Evolutionary conservation across 1,140 invertebrate genomes (phyloP).

Genomic region (Drosophila arizonae): DNA sequence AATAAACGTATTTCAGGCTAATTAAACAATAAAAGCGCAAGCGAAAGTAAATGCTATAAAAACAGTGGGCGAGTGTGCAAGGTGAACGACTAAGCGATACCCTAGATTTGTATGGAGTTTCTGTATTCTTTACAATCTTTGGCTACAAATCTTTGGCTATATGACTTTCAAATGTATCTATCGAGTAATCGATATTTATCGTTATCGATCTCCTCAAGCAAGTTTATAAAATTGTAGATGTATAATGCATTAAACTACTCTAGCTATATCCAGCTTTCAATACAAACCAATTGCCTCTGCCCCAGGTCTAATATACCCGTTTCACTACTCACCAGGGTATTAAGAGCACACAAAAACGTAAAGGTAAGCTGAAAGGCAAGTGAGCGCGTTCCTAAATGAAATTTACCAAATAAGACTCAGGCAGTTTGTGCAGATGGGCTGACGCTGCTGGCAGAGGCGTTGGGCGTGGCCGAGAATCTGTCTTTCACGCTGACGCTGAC

Average conservation of each 20-base stretch:
- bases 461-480: constrained; percentile 34
- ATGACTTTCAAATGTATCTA: no score
- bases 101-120: background rate
- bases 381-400: constrained; percentile 47
- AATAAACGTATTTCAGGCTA: constrained; percentile 80
- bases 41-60: constrained; percentile 59
- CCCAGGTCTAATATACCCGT: background rate
- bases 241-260: no score
- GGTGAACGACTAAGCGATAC: background rate
- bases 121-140: background rate
- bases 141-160: background rate
- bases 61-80: background rate
- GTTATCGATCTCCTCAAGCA: no score
- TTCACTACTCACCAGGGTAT: constrained; percentile 18
- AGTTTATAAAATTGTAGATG: no score
- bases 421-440: background rate
- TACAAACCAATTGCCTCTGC: no score
- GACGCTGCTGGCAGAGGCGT: background rate
- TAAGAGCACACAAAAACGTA: background rate
- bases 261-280: no score
- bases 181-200: no score
- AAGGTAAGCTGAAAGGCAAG: constrained; percentile 26
- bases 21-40: constrained; percentile 76
- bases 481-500: constrained; percentile 41
- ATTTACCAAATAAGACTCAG: constrained; percentile 63